Conservation (phyloP, 2,888 invertebrate genomes). For the Perithous albicinctus region DNA sequence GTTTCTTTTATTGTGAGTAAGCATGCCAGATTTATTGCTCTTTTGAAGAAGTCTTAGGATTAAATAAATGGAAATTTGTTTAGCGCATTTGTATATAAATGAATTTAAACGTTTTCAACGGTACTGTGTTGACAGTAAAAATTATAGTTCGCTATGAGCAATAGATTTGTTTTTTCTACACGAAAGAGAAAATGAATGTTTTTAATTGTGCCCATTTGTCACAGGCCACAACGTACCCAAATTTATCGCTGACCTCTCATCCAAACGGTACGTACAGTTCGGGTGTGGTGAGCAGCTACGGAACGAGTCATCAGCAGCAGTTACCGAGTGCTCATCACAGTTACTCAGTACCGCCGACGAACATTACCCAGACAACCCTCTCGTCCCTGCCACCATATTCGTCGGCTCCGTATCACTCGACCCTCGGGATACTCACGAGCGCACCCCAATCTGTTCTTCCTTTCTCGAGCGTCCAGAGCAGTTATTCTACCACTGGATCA, state of each 20-base stretch:
- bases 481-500: conserved; percentile 80
- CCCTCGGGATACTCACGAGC: conserved; percentile 79
- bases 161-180: conserved; percentile 12
- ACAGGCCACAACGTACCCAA: conserved; percentile 81
- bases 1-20: neutral
- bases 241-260: conserved; percentile 80
- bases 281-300: conserved; percentile 77
- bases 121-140: neutral
- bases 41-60: neutral
- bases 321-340: conserved; percentile 77
- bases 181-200: neutral
- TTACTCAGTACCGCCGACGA: conserved; percentile 79
- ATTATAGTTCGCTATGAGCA: neutral
- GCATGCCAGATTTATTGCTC: neutral
- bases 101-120: neutral
- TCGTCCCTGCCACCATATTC: conserved; percentile 81
- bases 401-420: conserved; percentile 80
- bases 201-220: conserved; percentile 22
- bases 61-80: neutral
- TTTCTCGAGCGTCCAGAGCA: conserved; percentile 81
- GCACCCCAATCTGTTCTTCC: conserved; percentile 83
- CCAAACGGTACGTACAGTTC: conserved; percentile 81
- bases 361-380: conserved; percentile 79
- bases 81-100: neutral
- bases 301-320: conserved; percentile 74